Base-by-base conservation (phyloP, 2,113 vertebrate genomes). In the Myrmecophaga tridactyla region DNA sequence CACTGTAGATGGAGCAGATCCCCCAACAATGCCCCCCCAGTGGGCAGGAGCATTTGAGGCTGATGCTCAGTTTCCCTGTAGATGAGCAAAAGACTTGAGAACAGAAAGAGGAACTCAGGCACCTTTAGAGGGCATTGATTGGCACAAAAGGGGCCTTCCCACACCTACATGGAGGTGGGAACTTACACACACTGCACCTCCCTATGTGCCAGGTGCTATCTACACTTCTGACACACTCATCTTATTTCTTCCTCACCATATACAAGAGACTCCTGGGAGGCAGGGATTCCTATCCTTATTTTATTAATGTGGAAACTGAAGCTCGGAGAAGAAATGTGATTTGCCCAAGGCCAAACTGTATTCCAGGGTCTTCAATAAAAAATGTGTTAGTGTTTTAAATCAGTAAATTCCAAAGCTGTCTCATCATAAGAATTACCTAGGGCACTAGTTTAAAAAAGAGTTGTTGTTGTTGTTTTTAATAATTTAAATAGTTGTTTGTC, bases 1-100 rank as follows among this genome's bases (percentile, higher is more conserved):
- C 7, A 51, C 12, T 15, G 10, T 3, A 29, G 29, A 48, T 27
- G 65, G 43, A 20, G 27, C 7, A 56, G 53, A 73, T 13, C 14
- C 34, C 4, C 14, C 7, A 17, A 56, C 3, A n/a, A 12, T 51
- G 7, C n/a, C n/a, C n/a, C 10, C 20, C 46, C 7, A 0, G 4
- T 4, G 6, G 7, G 39, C 29, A 82, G 60, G 39, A 63, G 11
- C 41, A 21, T 27, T 27, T 14, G 36, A 56, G 67, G 29, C 51
- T 72, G 17, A 80, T 72, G 31, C 41, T 76, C 12, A 41, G n/a
- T 63, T n/a, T 29, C 56, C n/a, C 0, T 58, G n/a, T 29, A 56
- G 27, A 0, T 73, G n/a, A 77, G 29, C 31, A 73, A 72, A 86
- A 56, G 63, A 6, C 4, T 4, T 34, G 39, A 81, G 29, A 85